Conservation (phyloP, 1,140 invertebrate genomes). For the Pissodes strobi region DNA sequence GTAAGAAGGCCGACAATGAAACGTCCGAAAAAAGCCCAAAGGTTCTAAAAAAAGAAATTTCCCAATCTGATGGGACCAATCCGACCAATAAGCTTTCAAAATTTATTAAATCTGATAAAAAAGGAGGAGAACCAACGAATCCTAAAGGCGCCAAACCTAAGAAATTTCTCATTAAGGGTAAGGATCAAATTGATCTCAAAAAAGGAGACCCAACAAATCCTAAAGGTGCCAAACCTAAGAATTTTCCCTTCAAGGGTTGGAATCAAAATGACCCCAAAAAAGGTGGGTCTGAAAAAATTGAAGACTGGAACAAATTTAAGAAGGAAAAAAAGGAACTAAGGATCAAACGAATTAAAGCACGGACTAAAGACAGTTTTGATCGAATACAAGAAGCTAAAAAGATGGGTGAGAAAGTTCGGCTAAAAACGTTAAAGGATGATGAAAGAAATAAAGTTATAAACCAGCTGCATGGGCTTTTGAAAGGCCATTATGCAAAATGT, state of each 20-base stretch:
- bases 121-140: slow-evolving; percentile 20
- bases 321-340: slow-evolving; percentile 73
- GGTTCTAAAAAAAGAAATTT: too few species aligned
- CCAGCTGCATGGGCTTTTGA: slow-evolving; percentile 72
- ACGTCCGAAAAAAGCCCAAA: too few species aligned
- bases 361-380: slow-evolving; percentile 65
- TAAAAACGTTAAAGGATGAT: slow-evolving; percentile 62
- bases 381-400: slow-evolving; percentile 74
- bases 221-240: slow-evolving; percentile 29
- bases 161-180: slow-evolving; percentile 8
- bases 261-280: slow-evolving; percentile 7
- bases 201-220: slow-evolving; percentile 21
- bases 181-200: slow-evolving; percentile 9
- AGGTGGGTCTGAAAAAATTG: slow-evolving; percentile 40
- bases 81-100: slow-evolving; percentile 24
- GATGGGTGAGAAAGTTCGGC: slow-evolving; percentile 77
- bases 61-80: too few species aligned
- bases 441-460: slow-evolving; percentile 69
- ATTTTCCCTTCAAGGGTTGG: slow-evolving; percentile 1
- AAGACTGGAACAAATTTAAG: slow-evolving; percentile 74
- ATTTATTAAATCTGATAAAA: slow-evolving; percentile 31
- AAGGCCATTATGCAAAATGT: slow-evolving; percentile 73
- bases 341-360: slow-evolving; percentile 60
- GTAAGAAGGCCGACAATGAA: too few species aligned
- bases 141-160: slow-evolving; percentile 28